phyloP scores from a whole-genome alignment of 2,797 vertebrate species.

The Iguana delicatissima region DNA sequence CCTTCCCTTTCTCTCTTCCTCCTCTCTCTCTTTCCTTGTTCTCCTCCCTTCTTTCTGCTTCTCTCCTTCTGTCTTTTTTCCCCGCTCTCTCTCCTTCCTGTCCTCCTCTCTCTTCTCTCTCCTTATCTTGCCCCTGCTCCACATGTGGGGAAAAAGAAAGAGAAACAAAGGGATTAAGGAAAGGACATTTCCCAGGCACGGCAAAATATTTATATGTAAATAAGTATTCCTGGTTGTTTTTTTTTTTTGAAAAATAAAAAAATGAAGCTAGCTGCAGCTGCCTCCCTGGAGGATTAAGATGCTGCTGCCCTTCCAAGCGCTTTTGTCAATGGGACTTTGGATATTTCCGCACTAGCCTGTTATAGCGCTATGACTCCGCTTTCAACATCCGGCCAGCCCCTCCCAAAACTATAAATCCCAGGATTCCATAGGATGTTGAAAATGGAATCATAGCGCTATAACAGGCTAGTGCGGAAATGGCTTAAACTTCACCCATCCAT shows the following conservation, averaged over 20 bases:
- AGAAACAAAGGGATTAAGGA: constrained; percentile 67
- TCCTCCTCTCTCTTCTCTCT: background rate
- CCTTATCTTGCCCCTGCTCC: background rate
- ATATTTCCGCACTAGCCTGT: too few relatives aligned
- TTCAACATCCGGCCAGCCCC: too few relatives aligned
- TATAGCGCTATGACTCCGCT: too few relatives aligned
- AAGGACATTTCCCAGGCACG: constrained; percentile 71
- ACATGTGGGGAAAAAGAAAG: constrained; percentile 33
- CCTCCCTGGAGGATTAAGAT: background rate
- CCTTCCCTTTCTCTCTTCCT: background rate
- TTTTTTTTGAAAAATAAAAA: constrained; percentile 56
- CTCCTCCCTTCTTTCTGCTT: too few relatives aligned
- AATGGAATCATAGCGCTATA: too few relatives aligned
- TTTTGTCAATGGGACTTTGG: constrained; percentile 27
- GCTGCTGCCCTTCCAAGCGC: background rate
- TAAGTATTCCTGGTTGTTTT: constrained; percentile 65
- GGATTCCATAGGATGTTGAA: too few relatives aligned
- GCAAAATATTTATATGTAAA: constrained; percentile 77
- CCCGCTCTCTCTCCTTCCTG: background rate
- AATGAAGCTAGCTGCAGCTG: constrained; percentile 62
- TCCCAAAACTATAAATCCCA: too few relatives aligned
- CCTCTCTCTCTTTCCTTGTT: background rate
- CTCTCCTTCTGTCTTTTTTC: background rate
- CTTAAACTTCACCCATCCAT: too few relatives aligned
- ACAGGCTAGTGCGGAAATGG: too few relatives aligned